Base-by-base conservation (phyloP, 2,113 vertebrate genomes). In the human (Homo sapiens) region DNA sequence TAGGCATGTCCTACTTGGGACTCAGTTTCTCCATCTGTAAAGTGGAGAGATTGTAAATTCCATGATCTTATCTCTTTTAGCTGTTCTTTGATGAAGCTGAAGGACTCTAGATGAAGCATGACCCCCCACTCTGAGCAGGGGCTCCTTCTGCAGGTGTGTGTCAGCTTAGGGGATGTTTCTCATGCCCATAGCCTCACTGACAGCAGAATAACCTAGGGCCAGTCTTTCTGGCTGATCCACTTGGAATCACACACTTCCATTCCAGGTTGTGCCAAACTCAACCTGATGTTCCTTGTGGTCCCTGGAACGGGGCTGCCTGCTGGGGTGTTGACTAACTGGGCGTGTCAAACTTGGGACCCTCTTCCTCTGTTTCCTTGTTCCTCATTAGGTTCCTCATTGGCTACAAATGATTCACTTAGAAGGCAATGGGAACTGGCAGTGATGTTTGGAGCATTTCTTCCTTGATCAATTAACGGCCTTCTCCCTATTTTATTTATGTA, bases 331-430 rank as follows among this genome's bases (percentile, higher is more conserved):
- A 23, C 55, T 93, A 55, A 70, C 40, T 43, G 52, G 89, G 9
- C 0, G 0, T 38, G 43, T 79, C 75, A 30, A 95, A 92, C 81
- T 10, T 2, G 32, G 35, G 55, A 43, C 64, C 97, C 94, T 97
- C 93, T 96, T 72, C 43, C 94, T 93, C 95, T 45, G 83, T 97
- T 97, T 98, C 91, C 91, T 91, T 94, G 96, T 96, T 89, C 96
- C 97, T 98, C 93, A 66, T 96, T 98, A 97, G 89, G 73, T 94
- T 43, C 43, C 43, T 43, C 43, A 98, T 98, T 97, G 73, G 96
- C 96, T 98, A 96, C 94, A 96, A 98, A 97, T 96, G 98, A 97
- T 96, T 98, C 98, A 96, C 97, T 97, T 98, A 98, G 88, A 97
- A 96, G 96, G 96, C 59, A 85, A 88, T 97, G 95, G 96, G 95